Conservation (phyloP, 2,113 vertebrate species). For the Dasyurus viverrinus region DNA sequence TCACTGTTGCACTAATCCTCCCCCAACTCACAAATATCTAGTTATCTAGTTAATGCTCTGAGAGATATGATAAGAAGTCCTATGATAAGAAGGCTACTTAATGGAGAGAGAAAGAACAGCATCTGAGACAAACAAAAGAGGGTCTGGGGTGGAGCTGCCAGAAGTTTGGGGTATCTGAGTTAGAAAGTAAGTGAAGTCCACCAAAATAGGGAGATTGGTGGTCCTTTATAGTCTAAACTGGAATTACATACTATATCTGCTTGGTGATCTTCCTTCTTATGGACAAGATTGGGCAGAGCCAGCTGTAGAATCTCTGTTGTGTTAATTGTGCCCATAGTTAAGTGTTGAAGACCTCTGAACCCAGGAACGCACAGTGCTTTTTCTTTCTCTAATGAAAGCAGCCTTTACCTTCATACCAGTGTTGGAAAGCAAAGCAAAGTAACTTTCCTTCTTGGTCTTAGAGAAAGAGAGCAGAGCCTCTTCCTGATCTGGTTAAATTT, state of each 20-base stretch:
- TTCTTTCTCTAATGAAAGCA: background rate
- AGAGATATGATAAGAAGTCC: too few relatives aligned
- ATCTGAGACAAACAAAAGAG: background rate
- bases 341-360: background rate
- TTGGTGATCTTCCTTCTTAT: background rate
- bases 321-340: background rate
- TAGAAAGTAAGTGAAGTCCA: background rate
- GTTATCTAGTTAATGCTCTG: background rate
- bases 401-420: background rate
- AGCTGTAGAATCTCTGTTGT: background rate
- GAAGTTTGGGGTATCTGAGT: background rate
- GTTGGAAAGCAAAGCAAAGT: background rate
- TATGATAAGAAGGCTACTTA: background rate
- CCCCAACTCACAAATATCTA: background rate
- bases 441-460: background rate
- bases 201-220: background rate
- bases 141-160: background rate
- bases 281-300: background rate
- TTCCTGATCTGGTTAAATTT: constrained; percentile 23
- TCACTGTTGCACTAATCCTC: background rate
- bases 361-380: background rate
- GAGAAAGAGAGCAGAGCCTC: background rate
- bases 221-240: background rate
- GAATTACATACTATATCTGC: background rate
- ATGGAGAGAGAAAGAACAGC: background rate